Evolutionary conservation across 1,140 invertebrate genomes (phyloP).

Genomic region (Drosophila sp.): DNA sequence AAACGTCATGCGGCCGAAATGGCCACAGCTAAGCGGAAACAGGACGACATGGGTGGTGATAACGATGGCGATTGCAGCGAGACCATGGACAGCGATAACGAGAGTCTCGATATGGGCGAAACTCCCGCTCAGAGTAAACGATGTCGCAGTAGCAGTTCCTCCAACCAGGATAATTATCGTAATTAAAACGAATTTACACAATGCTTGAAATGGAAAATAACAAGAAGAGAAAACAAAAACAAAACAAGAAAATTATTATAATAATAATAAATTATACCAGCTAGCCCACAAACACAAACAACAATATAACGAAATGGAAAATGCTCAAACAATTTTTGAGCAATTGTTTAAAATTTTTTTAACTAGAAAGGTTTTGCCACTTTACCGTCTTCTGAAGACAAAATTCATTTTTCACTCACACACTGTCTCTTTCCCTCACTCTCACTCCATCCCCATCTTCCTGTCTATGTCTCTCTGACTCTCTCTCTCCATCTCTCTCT

Average conservation of each 20-base stretch:
- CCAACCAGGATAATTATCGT: constrained; percentile 76
- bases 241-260: constrained; percentile 47
- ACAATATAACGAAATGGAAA: constrained; percentile 19
- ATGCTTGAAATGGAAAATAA: constrained; percentile 40
- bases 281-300: constrained; percentile 22
- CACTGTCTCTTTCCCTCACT: not conserved
- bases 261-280: constrained; percentile 41
- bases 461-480: constrained; percentile 24
- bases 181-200: constrained; percentile 79
- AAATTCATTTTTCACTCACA: constrained; percentile 25
- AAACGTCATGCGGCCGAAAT: constrained; percentile 99
- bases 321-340: constrained; percentile 35
- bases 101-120: constrained; percentile 82
- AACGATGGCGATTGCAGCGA: constrained; percentile 89
- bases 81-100: constrained; percentile 83
- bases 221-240: constrained; percentile 32
- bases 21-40: constrained; percentile 98
- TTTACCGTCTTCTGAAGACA: constrained; percentile 80
- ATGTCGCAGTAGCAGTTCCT: constrained; percentile 64
- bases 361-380: constrained; percentile 68
- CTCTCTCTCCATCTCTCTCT: not conserved
- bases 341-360: constrained; percentile 40
- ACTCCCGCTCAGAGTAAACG: constrained; percentile 74
- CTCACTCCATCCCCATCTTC: not conserved
- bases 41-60: constrained; percentile 92